Evolutionary conservation across 2,797 vertebrate genomes (phyloP).

Genomic region (Streptopelia turtur): DNA sequence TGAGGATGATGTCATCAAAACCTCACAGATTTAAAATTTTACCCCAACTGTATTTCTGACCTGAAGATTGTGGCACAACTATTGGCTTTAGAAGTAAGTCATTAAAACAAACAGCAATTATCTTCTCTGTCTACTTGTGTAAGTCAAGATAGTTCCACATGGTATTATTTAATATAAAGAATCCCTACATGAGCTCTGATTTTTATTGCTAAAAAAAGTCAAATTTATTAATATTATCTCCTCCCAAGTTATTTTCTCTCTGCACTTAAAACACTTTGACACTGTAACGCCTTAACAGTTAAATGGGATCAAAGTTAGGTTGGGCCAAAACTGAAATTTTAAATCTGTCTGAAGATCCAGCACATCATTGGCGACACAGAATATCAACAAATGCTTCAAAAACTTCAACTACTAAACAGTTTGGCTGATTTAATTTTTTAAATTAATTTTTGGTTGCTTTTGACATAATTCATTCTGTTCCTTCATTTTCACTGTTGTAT

Average conservation of each 20-base stretch:
- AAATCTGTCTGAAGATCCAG: background rate
- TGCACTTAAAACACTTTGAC: background rate
- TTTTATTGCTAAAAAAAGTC: background rate
- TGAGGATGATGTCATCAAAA: background rate
- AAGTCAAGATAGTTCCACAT: background rate
- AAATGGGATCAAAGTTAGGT: background rate
- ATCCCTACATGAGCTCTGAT: rapidly evolving
- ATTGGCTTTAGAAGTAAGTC: background rate
- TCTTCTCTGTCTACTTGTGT: background rate
- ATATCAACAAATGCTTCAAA: background rate
- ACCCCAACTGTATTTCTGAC: background rate
- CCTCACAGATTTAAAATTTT: background rate
- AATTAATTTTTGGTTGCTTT: background rate
- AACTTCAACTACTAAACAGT: background rate
- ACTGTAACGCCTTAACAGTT: background rate
- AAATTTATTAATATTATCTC: background rate
- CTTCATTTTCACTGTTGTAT: background rate
- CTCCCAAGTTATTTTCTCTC: background rate
- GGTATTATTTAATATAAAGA: background rate
- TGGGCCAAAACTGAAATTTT: background rate
- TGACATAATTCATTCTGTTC: background rate
- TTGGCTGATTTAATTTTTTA: background rate
- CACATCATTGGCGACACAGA: background rate
- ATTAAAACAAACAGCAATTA: background rate
- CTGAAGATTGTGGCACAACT: background rate